Percentiles rank a stretch among this genome's conserved stretches.
Conservation (phyloP, 1,140 invertebrate genomes). For the Pseudobourletiella spinata region DNA sequence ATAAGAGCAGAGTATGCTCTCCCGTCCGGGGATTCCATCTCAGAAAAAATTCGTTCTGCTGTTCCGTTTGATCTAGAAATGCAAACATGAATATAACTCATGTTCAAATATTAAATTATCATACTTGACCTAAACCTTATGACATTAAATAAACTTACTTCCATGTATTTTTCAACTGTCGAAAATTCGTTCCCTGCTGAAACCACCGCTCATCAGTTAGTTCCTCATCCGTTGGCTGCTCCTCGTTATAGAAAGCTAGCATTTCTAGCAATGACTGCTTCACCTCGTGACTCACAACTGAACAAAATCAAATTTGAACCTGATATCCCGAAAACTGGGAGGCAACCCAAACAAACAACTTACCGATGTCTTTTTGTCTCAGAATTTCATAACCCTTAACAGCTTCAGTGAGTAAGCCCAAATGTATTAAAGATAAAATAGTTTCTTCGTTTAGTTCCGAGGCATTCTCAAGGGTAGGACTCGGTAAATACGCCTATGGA, state of each 20-base stretch:
- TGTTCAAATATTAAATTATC: too few relatives aligned
- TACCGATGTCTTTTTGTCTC: constrained; percentile 50
- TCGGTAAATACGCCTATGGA: background rate
- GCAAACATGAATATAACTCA: too few relatives aligned
- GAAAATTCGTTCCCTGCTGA: constrained; percentile 41
- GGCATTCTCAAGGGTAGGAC: constrained; percentile 1
- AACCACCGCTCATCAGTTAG: constrained; percentile 73
- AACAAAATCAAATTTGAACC: too few relatives aligned
- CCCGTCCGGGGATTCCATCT: constrained; percentile 41
- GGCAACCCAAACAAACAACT: constrained; percentile 17
- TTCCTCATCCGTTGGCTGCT: constrained; percentile 54
- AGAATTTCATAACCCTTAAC: constrained; percentile 62
- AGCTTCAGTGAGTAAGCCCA: constrained; percentile 57
- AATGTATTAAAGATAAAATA: constrained; percentile 49
- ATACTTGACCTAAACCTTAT: too few relatives aligned
- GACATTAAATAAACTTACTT: constrained; percentile 56
- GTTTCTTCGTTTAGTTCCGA: background rate
- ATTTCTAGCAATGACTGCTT: constrained; percentile 68
- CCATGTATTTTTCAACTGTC: constrained; percentile 58
- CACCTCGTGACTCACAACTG: constrained; percentile 49
- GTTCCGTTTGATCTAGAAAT: constrained; percentile 52
- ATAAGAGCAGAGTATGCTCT: constrained; percentile 58
- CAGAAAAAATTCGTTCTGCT: constrained; percentile 56
- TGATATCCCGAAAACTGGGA: too few relatives aligned
- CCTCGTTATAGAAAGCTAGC: constrained; percentile 69